Evolutionary conservation across 1,140 invertebrate species (phyloP).

Genomic region (Diuraphis noxia): DNA sequence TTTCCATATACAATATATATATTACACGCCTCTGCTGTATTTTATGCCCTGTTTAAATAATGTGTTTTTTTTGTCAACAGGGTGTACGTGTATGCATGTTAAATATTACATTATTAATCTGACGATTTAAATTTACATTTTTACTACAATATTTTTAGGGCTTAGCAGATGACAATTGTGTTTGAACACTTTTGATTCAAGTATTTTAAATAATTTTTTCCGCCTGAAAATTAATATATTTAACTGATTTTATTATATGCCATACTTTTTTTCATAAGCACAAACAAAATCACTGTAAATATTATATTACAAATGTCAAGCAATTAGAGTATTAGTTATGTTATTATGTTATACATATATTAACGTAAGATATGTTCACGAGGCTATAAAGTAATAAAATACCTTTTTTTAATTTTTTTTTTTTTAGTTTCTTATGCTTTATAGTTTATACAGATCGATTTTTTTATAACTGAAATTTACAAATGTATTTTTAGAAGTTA

Average conservation of each 20-base stretch:
- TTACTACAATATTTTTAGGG: neutral
- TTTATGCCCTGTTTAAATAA: neutral
- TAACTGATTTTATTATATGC: neutral
- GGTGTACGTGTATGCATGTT: neutral
- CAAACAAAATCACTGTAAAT: neutral
- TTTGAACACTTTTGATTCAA: neutral
- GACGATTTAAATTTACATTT: neutral
- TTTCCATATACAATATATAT: neutral
- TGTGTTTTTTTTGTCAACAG: neutral
- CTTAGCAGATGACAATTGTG: neutral
- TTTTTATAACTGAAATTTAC: too few species aligned
- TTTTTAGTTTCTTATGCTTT: too few species aligned
- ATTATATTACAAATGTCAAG: neutral
- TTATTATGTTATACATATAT: too few species aligned
- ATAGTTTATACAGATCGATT: too few species aligned
- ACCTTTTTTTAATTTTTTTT: too few species aligned
- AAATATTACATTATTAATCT: neutral
- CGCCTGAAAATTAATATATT: neutral
- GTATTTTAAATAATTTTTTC: neutral
- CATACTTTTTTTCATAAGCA: neutral
- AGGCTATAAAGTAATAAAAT: too few species aligned
- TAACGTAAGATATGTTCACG: too few species aligned
- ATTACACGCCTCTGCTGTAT: neutral
- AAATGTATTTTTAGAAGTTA: too few species aligned
- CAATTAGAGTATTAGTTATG: too few species aligned